Evolutionary conservation across 2,113 vertebrate species (phyloP), one percentile per base, ranked within the genome.

Genomic region (Odontesthes bonariensis): DNA sequence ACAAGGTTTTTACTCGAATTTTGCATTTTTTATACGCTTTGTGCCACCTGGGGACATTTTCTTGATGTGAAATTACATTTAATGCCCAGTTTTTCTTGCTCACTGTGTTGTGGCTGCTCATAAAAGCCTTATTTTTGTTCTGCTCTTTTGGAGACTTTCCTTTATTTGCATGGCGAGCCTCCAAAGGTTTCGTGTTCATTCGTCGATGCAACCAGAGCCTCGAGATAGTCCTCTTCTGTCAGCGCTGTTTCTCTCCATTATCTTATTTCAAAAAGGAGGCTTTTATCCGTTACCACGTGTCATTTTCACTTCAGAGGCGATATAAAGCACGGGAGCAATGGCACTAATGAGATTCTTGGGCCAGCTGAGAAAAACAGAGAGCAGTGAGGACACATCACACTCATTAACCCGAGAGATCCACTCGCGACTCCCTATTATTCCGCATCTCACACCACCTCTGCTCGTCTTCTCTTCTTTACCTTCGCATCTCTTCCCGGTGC

Each of bases 271-370:
- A 38, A 40, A 47, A 22, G 61, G n/a, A 16, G 6, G 2, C 19
- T 65, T 54, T 53, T 33, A 67, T 73, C 51, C 33, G 2, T 33
- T 53, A 53, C 55, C 35, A 13, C 16, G 3, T 22, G 13, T 73
- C 6, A 75, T 84, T 84, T 77, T 35, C 75, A 71, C 63, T 79
- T 73, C 69, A 64, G 73, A 70, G 67, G 63, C 57, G 49, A 62
- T 52, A 14, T 3, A 11, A 52, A 61, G 54, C 58, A 35, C 23
- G 17, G 11, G 69, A 72, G 31, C 11, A 20, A 3, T 35, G n/a
- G 17, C 16, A 8, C 40, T 81, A 57, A 82, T 69, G 78, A 86
- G 83, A 63, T 51, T 52, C 13, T 81, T 66, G 44, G 4, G 9
- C 58, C 55, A 54, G 35, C 38, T 33, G 42, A 71, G 66, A 23